Conservation (phyloP, 1,140 invertebrate species). For the Arion vulgaris region DNA sequence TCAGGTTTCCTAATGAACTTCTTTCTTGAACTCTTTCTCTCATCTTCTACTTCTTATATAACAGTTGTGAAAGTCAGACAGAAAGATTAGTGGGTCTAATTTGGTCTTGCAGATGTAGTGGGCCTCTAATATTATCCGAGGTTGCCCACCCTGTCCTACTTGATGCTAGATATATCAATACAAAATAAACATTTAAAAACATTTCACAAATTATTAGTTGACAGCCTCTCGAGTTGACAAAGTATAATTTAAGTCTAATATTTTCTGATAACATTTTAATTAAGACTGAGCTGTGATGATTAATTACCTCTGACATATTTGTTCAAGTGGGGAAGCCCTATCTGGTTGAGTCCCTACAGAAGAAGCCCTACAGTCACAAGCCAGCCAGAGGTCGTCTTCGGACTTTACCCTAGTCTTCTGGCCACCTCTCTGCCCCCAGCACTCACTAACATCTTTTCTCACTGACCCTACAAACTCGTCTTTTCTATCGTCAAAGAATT, state of each 20-base stretch:
- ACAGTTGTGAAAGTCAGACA: too few species aligned
- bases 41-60: too few species aligned
- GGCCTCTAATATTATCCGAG: too few species aligned
- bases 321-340: slow-evolving; percentile 19
- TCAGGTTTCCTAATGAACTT: too few species aligned
- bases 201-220: too few species aligned
- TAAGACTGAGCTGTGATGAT: neutral
- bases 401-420: slow-evolving; percentile 1
- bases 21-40: too few species aligned
- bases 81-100: too few species aligned
- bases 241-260: neutral
- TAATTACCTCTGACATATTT: slow-evolving; percentile 10
- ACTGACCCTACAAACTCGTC: neutral
- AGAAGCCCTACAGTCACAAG: slow-evolving; percentile 11
- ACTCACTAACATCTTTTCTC: neutral
- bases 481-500: neutral
- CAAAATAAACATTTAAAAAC: too few species aligned
- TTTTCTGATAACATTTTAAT: neutral
- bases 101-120: too few species aligned
- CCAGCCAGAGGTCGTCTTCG: slow-evolving; percentile 22
- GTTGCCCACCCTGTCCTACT: too few species aligned
- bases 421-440: neutral
- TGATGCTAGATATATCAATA: too few species aligned
- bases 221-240: too few species aligned
- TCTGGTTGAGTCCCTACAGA: neutral